Evolutionary conservation across 2,113 vertebrate genomes (phyloP).

Genomic region (Carassius gibelio): DNA sequence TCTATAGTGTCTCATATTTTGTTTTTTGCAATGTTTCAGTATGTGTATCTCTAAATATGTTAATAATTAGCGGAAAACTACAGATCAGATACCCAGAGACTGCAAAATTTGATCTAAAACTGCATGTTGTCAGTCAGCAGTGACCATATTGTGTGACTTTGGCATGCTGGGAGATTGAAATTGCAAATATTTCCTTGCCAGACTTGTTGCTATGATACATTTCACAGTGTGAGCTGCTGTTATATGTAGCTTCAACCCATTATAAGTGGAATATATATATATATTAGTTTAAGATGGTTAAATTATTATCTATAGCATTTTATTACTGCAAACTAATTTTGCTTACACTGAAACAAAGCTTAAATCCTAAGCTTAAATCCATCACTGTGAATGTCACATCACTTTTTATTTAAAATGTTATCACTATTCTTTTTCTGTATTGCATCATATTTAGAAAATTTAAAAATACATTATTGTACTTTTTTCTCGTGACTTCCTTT

Average conservation of each 20-base stretch:
- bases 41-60: background rate
- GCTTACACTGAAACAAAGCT: background rate
- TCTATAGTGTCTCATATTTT: background rate
- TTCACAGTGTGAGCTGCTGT: background rate
- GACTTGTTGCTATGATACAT: constrained; percentile 11
- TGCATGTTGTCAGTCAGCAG: background rate
- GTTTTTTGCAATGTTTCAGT: background rate
- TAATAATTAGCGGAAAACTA: background rate
- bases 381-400: too few species aligned
- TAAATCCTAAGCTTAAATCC: background rate
- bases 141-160: background rate
- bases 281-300: background rate
- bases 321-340: background rate
- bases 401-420: background rate
- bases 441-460: background rate
- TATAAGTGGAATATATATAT: too few species aligned
- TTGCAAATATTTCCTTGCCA: constrained; percentile 8
- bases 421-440: background rate
- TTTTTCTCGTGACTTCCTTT: background rate
- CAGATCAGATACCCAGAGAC: background rate
- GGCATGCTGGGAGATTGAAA: constrained; percentile 6
- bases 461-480: background rate
- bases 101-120: background rate
- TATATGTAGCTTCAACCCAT: background rate
- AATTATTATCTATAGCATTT: background rate